Conservation (phyloP, 2,888 invertebrate genomes). For the Brenthis ino region DNA sequence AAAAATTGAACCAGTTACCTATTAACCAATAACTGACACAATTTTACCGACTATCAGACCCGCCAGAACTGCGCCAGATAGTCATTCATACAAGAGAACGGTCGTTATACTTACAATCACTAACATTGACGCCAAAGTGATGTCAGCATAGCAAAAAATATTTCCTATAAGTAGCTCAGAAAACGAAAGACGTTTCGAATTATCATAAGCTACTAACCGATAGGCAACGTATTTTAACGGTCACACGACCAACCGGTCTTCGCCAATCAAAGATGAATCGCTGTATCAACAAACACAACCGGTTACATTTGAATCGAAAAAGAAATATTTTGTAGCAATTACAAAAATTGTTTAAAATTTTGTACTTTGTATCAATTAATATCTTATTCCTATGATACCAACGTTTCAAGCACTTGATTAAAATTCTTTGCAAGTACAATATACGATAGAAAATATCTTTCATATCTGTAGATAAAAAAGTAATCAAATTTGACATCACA, state of each 20-base stretch:
- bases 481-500: constrained; percentile 2
- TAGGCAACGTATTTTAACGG: constrained; percentile 66
- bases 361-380: neutral
- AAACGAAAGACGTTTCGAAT: constrained; percentile 52
- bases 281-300: constrained; percentile 40
- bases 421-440: neutral
- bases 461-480: constrained; percentile 8
- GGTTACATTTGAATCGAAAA: constrained; percentile 33
- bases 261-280: constrained; percentile 37
- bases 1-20: no score
- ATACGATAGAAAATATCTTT: constrained; percentile 3
- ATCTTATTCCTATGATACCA: no score
- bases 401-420: no score
- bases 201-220: constrained; percentile 58
- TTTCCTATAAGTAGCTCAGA: constrained; percentile 18
- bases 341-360: neutral
- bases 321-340: neutral
- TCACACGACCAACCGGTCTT: constrained; percentile 56
- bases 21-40: no score
- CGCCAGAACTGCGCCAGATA: no score
- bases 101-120: neutral
- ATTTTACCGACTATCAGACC: no score
- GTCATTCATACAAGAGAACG: no score
- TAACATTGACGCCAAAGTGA: constrained; percentile 4
- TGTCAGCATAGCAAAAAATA: constrained; percentile 17